These are phyloP conservation scores for Cynodonichthys magdalenae DNA, from an alignment of 2,797 vertebrate species.

Conservation along the genomic window DNA sequence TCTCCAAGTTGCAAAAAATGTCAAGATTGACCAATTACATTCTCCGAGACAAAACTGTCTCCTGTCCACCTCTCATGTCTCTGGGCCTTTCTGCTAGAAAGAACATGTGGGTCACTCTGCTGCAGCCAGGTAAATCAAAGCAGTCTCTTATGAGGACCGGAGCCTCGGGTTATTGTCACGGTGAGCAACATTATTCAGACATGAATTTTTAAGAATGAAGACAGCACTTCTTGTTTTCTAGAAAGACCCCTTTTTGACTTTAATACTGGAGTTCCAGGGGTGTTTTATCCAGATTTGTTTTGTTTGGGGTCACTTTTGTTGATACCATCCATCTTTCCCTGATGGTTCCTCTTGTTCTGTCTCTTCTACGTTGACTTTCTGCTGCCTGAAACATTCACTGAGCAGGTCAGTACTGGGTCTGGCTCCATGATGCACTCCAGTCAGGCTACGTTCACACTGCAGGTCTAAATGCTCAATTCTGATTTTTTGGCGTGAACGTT, in stretches of 20 bases:
- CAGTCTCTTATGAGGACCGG: constrained; percentile 12
- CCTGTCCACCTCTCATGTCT: constrained; percentile 24
- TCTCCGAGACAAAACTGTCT: constrained; percentile 36
- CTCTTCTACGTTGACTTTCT: no score
- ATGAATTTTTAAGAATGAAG: constrained; percentile 10
- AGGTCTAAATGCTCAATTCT: no score
- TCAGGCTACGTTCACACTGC: no score
- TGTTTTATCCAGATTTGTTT: neutral
- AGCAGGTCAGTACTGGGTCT: no score
- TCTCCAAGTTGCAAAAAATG: constrained; percentile 37
- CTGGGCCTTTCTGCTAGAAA: constrained; percentile 18
- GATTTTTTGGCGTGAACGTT: no score
- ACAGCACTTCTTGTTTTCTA: constrained; percentile 7
- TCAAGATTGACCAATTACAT: constrained; percentile 45
- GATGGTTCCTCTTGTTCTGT: no score
- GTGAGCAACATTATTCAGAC: constrained; percentile 29
- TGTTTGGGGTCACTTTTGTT: neutral
- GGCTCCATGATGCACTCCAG: no score
- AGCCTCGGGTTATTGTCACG: constrained; percentile 43
- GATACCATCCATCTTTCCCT: neutral
- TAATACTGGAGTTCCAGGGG: neutral
- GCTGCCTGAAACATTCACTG: no score
- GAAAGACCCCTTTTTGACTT: constrained; percentile 1
- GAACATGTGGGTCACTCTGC: constrained; percentile 38
- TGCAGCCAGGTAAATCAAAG: constrained; percentile 45